These are phyloP conservation scores for Diorhabda carinulata DNA, from an alignment of 1,140 invertebrate species.

Conservation along the genomic window DNA sequence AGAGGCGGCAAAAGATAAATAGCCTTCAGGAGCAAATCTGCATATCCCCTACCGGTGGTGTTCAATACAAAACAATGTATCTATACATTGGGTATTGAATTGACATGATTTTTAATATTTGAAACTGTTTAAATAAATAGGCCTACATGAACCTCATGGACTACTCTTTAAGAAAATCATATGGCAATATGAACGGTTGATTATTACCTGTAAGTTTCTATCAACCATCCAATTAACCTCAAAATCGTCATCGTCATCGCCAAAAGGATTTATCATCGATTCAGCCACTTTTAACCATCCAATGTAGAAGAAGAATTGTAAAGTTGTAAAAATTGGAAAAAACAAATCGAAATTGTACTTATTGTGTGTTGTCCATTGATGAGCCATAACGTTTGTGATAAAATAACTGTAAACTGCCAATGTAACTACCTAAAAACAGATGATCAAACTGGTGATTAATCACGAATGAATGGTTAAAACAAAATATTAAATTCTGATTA, in stretches of 20 bases:
- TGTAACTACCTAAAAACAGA: conserved; percentile 71
- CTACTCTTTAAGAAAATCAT: no score
- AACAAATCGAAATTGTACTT: conserved; percentile 65
- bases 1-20: no score
- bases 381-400: conserved; percentile 72
- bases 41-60: no score
- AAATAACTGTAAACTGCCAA: conserved; percentile 90
- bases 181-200: no score
- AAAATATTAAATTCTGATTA: not conserved
- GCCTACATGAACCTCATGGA: no score
- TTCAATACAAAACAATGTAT: no score
- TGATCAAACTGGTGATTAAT: not conserved
- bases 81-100: no score
- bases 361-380: conserved; percentile 70
- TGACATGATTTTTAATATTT: no score
- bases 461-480: not conserved
- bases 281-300: conserved; percentile 91
- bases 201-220: conserved; percentile 70
- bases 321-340: conserved; percentile 82
- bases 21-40: no score
- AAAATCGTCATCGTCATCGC: conserved; percentile 82
- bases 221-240: conserved; percentile 85
- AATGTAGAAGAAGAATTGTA: conserved; percentile 85
- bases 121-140: no score
- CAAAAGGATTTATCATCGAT: conserved; percentile 82